Conservation (phyloP, 2,797 vertebrate genomes). For the Hoplostethus mediterraneus region DNA sequence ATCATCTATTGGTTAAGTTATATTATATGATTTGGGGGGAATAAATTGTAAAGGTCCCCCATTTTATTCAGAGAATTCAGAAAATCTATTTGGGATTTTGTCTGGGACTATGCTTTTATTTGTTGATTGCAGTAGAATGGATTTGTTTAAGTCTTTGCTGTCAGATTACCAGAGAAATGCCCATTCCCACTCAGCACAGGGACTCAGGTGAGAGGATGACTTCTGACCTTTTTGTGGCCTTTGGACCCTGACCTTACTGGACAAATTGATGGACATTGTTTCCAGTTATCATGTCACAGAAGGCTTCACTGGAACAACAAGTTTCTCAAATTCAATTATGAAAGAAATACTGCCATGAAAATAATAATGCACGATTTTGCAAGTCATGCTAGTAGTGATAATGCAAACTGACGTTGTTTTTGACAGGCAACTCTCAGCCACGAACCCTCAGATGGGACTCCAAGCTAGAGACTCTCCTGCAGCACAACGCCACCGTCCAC, state of each 20-base stretch:
- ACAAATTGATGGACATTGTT: conserved; percentile 1
- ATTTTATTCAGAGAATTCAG: background rate
- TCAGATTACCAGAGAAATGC: conserved; percentile 36
- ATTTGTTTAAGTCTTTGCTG: background rate
- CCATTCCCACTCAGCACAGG: conserved; percentile 42
- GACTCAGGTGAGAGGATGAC: conserved; percentile 43
- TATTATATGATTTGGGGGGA: conserved; percentile 7
- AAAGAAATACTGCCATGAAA: background rate
- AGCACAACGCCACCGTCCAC: conserved; percentile 32
- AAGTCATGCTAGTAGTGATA: background rate
- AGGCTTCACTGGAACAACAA: background rate
- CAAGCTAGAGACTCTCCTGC: conserved; percentile 45
- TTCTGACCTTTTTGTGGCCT: conserved; percentile 24
- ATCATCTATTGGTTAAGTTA: background rate
- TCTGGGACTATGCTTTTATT: background rate
- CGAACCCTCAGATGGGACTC: conserved; percentile 47
- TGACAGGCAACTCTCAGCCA: conserved; percentile 53
- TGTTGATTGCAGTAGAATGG: conserved; percentile 3
- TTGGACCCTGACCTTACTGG: background rate
- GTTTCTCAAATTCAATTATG: background rate
- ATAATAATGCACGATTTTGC: background rate
- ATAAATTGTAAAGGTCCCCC: background rate
- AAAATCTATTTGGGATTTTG: background rate
- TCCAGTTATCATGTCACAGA: background rate
- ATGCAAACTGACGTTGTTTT: background rate